Evolutionary conservation across 2,113 vertebrate genomes (phyloP).

Genomic region (Neolamprologus falcicula): DNA sequence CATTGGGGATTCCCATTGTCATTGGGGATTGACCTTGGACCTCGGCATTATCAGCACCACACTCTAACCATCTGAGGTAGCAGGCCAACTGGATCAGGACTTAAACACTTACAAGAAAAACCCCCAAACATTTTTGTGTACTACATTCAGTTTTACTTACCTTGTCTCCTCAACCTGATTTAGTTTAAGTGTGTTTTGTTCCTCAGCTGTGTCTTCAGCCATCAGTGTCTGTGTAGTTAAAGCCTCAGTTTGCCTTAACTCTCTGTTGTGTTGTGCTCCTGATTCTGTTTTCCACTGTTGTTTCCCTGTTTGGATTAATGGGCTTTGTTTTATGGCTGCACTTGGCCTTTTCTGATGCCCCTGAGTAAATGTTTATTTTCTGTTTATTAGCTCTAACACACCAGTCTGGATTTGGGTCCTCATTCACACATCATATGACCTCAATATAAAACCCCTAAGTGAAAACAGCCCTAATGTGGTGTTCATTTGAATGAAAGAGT

Average conservation of each 20-base stretch:
- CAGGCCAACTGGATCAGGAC: background rate
- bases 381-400: background rate
- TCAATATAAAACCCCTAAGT: background rate
- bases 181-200: background rate
- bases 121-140: background rate
- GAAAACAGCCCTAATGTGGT: background rate
- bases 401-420: background rate
- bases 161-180: background rate
- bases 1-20: background rate
- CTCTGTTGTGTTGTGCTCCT: background rate
- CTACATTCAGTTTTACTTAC: background rate
- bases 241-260: background rate
- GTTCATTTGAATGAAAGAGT: background rate
- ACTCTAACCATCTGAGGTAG: constrained; percentile 57
- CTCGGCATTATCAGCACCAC: constrained; percentile 73
- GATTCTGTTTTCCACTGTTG: background rate
- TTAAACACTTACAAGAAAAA: background rate
- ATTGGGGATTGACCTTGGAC: background rate
- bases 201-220: background rate
- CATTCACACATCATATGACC: background rate
- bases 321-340: background rate
- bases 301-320: background rate
- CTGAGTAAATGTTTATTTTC: background rate
- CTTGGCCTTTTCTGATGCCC: background rate
- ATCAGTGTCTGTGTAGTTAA: background rate